A percentile compares a stretch with the other conserved stretches of the same genome.
Evolutionary conservation across 1,140 invertebrate genomes (phyloP).

Genomic region (Zaprionus ghesquierei): DNA sequence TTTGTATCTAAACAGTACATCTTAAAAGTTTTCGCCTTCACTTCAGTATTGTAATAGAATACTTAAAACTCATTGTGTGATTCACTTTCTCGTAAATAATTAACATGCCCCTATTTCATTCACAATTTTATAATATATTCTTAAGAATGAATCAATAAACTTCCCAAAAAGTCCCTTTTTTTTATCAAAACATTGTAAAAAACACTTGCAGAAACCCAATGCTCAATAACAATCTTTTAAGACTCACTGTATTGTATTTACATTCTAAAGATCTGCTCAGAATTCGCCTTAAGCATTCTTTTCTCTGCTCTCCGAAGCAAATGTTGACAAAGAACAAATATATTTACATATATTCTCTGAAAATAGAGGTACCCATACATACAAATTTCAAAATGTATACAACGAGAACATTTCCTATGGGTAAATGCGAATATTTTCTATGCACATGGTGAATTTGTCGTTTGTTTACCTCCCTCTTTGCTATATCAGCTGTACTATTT

Average conservation of each 20-base stretch:
- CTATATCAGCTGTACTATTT: constrained; percentile 17
- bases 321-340: constrained; percentile 20
- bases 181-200: not conserved
- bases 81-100: not conserved
- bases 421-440: not conserved
- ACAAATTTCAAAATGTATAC: not conserved
- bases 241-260: constrained; percentile 14
- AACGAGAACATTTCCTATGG: not conserved
- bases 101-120: not conserved
- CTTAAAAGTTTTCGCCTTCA: not conserved
- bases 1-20: not conserved
- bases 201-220: not conserved
- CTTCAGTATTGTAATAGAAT: not conserved
- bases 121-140: not conserved
- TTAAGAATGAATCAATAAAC: not conserved
- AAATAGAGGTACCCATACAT: constrained; percentile 12
- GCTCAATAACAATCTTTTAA: not conserved
- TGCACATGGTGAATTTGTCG: not conserved
- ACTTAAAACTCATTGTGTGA: not conserved
- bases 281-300: constrained; percentile 1
- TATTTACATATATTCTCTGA: constrained; percentile 11
- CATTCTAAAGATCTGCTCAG: constrained; percentile 5
- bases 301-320: constrained; percentile 4
- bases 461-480: not conserved
- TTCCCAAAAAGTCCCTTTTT: not conserved